These are phyloP conservation scores for Plumapathes pennacea DNA, from an alignment of 92 coral and sea anemone species.

Conservation along the genomic window DNA sequence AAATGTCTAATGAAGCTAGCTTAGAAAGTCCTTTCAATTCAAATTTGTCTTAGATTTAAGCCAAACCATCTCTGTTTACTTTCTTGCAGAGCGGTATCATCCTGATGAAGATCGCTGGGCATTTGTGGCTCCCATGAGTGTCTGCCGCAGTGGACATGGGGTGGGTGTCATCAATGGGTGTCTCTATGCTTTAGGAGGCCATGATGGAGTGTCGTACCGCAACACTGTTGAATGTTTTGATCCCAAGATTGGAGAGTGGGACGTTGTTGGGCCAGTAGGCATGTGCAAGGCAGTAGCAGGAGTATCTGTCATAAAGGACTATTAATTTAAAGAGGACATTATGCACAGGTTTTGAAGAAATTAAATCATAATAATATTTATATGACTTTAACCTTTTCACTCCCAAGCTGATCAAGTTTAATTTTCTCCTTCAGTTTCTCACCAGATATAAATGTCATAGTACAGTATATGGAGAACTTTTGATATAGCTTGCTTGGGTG, in stretches of 20 bases:
- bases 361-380: no score
- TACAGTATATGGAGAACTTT: no score
- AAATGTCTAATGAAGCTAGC: no score
- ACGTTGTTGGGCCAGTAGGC: conserved; percentile 75
- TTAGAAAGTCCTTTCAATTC: no score
- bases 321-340: no score
- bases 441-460: no score
- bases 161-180: conserved; percentile 76
- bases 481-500: no score
- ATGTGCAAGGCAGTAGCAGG: conserved; percentile 89
- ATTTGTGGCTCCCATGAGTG: conserved; percentile 88
- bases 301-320: conserved; percentile 73
- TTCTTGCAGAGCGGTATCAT: conserved; percentile 70
- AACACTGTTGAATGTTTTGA: conserved; percentile 81
- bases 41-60: no score
- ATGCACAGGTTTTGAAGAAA: no score
- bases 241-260: conserved; percentile 85
- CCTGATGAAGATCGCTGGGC: conserved; percentile 92
- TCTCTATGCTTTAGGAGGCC: conserved; percentile 84
- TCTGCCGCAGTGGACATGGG: conserved; percentile 91
- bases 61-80: neutral
- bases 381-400: no score
- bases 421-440: no score
- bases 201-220: conserved; percentile 82
- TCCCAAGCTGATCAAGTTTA: no score